phyloP scores from a whole-genome alignment of 2,113 vertebrate species.

The Phasianus colchicus region DNA sequence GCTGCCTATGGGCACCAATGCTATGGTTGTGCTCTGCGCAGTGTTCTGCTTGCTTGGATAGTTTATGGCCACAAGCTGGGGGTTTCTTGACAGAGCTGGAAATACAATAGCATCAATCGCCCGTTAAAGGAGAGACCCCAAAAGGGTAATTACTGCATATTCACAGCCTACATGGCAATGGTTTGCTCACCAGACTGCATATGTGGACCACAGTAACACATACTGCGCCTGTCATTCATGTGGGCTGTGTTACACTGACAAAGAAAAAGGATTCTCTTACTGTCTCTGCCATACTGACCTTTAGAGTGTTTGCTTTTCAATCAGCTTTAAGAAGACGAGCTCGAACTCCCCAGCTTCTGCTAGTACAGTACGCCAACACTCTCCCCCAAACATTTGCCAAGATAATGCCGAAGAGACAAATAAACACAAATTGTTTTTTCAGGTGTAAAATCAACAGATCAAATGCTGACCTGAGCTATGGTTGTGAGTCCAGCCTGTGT shows the following conservation, averaged over 20 bases:
- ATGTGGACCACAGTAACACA: background rate
- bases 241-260: slow-evolving; percentile 14
- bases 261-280: slow-evolving; percentile 58
- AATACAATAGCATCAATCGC: background rate
- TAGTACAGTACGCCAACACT: slow-evolving; percentile 53
- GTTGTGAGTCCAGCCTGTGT: slow-evolving; percentile 67
- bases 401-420: slow-evolving; percentile 76
- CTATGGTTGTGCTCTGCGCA: background rate
- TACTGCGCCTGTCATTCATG: background rate
- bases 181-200: background rate
- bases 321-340: slow-evolving; percentile 56
- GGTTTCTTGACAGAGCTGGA: background rate
- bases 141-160: slow-evolving; percentile 5
- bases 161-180: background rate
- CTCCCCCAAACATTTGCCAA: slow-evolving; percentile 75
- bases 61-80: background rate
- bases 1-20: rapidly evolving
- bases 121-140: background rate
- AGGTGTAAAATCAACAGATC: slow-evolving; percentile 86
- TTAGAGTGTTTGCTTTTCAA: slow-evolving; percentile 77
- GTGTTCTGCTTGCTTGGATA: background rate
- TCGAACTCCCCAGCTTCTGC: slow-evolving; percentile 67
- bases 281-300: slow-evolving; percentile 71
- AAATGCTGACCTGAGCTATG: slow-evolving; percentile 74
- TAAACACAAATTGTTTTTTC: slow-evolving; percentile 83